Conservation (phyloP, 2,797 vertebrate species). For the Argya squamiceps region DNA sequence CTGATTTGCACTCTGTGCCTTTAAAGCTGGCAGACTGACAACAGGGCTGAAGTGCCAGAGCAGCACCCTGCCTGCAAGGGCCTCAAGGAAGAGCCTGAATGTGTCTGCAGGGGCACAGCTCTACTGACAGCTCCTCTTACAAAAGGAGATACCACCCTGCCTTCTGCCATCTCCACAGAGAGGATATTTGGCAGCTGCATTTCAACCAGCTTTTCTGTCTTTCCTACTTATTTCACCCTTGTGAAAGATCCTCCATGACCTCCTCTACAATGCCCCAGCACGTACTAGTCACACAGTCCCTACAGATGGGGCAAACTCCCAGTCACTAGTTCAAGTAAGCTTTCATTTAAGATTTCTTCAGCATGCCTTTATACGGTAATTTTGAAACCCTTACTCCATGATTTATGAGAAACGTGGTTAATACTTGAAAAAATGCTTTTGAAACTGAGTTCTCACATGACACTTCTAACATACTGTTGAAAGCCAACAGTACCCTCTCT, state of each 20-base stretch:
- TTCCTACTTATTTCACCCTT: neutral
- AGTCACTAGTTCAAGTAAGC: neutral
- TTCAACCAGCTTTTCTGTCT: neutral
- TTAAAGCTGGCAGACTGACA: neutral
- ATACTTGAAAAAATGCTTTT: slow-evolving; percentile 36
- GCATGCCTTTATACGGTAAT: neutral
- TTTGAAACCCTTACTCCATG: neutral
- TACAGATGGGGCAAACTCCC: neutral
- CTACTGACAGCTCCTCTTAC: neutral
- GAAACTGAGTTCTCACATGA: slow-evolving; percentile 18
- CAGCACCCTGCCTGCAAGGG: neutral
- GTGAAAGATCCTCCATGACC: neutral
- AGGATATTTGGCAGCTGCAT: neutral
- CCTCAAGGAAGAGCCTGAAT: neutral
- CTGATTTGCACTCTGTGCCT: neutral
- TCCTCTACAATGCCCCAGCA: neutral
- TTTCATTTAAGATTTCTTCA: neutral
- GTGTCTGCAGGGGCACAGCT: neutral
- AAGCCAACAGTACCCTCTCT: slow-evolving; percentile 13
- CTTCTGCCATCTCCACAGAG: neutral
- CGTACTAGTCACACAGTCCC: neutral
- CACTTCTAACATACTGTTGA: neutral
- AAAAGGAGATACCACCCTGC: neutral
- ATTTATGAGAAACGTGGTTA: slow-evolving; percentile 21
- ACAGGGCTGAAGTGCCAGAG: neutral